Percentiles rank a stretch among this genome's conserved stretches.
phyloP scores from a whole-genome alignment of 2,888 invertebrate species.

The Capitulum mitella region DNA sequence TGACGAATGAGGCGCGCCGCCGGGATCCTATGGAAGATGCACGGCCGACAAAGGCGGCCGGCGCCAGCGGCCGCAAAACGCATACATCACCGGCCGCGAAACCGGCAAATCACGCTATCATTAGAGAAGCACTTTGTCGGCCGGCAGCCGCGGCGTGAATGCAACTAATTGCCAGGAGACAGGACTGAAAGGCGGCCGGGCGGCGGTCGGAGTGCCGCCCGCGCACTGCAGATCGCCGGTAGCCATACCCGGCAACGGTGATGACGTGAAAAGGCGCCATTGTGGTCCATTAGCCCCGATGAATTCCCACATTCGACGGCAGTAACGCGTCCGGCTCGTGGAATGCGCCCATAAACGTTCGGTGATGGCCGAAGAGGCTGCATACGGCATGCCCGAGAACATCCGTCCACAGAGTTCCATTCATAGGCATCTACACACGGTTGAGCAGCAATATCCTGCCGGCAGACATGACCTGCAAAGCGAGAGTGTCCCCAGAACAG shows the following conservation, averaged over 20 bases:
- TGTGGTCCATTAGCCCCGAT: background rate
- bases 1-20: background rate
- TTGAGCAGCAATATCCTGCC: no score
- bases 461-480: no score
- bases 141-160: background rate
- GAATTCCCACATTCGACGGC: background rate
- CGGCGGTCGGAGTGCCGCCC: background rate
- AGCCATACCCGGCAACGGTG: background rate
- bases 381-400: background rate
- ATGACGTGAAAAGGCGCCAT: background rate
- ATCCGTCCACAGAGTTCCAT: no score
- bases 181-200: background rate
- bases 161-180: background rate
- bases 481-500: no score
- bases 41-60: background rate
- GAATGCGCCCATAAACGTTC: background rate
- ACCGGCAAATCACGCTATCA: conserved; percentile 3
- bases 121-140: background rate
- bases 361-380: background rate
- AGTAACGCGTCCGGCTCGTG: background rate
- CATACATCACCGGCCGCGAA: conserved; percentile 10
- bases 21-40: background rate
- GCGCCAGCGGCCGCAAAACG: background rate
- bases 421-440: no score
- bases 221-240: background rate